Evolutionary conservation across 1,140 invertebrate genomes (phyloP), one percentile per base, ranked within the genome.

Genomic region (Macrosteles quadrilineatus): DNA sequence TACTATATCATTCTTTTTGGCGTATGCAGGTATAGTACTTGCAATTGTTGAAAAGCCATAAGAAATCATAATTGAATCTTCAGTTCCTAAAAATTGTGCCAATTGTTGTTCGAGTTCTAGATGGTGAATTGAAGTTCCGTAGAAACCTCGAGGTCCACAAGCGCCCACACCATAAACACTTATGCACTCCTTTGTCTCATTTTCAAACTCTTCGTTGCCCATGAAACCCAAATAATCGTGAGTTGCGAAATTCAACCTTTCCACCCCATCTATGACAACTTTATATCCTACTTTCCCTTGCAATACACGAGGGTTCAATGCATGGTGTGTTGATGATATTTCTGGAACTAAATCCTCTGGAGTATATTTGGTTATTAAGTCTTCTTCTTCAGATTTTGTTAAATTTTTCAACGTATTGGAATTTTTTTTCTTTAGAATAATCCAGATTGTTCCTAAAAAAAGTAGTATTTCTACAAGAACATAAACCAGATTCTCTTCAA

Each of bases 121-220:
- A 83, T 99, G 97, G 19, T 98, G 93, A 83, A 98, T 97, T 86
- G 74, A 14, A 77, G 72, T 99, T 67, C 98, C 98, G 84, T 98
- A 99, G 81, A 99, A 99, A 1, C 95, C 97, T 79, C 98, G 83
- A 0, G 98, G 98, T 0, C 98, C 97, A 84, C 97, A 99, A 0
- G 96, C 97, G 0, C 98, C 98, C 1, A 99, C 95, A 23, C 98
- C 98, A 85, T 99, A 99, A 75, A 98, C 95, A 68, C 87, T 83
- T 43, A 98, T 80, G 3, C 91, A 85, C 59, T 87, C 81, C 50
- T 92, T 85, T 0, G 94, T 92, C 36, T 80, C 84, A 66, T 90
- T 83, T 77, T 94, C 80, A 27, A 93, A 86, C 31, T 85, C 78
- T 12, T 80, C 70, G 74, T 91, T 87, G 47, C 91, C 91, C 0